Evolutionary conservation across 2,113 vertebrate species (phyloP).

Genomic region (Alectura lathami): DNA sequence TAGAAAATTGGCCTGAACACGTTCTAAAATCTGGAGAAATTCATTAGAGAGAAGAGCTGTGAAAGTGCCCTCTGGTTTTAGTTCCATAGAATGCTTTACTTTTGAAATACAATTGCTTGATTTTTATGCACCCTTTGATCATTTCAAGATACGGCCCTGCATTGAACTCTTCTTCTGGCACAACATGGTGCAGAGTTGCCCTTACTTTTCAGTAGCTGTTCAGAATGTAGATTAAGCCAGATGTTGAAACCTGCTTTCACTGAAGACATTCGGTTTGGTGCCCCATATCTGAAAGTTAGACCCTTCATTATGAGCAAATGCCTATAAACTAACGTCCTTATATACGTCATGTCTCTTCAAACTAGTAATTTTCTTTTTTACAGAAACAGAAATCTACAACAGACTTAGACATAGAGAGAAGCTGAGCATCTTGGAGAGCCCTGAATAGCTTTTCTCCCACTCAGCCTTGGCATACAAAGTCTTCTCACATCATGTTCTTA

Average conservation of each 20-base stretch:
- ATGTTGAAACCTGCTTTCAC: background rate
- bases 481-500: background rate
- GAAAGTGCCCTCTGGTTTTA: conserved; percentile 1
- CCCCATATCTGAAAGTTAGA: background rate
- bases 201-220: background rate
- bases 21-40: conserved; percentile 17
- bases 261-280: accelerated
- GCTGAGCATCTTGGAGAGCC: background rate
- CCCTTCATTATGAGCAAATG: background rate
- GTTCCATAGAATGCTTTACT: background rate
- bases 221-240: background rate
- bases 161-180: background rate
- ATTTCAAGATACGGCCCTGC: background rate
- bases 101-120: conserved; percentile 11
- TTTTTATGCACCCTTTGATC: background rate
- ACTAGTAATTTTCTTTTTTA: background rate
- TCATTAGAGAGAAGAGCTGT: conserved; percentile 8
- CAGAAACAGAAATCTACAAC: background rate
- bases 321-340: background rate
- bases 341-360: background rate
- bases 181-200: background rate
- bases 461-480: background rate
- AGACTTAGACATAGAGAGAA: background rate
- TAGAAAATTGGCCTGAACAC: conserved; percentile 36
- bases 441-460: conserved; percentile 10